Conservation (phyloP, 1,140 invertebrate species). For the Asobara japonica region DNA sequence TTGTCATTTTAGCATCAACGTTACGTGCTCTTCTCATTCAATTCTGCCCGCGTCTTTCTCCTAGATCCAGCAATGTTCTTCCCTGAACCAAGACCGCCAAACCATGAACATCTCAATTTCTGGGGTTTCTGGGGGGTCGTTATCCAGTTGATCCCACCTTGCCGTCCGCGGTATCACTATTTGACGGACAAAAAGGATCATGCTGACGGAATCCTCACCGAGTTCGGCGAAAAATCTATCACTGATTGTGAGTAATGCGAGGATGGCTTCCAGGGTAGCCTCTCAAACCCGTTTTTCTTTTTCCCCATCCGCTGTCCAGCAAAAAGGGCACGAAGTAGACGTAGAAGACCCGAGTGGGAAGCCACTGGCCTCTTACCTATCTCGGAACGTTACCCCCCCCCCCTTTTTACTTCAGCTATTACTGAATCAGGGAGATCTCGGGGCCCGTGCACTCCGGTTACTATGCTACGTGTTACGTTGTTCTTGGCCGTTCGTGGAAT, state of each 20-base stretch:
- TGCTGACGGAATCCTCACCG: too few relatives aligned
- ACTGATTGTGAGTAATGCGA: slow-evolving; percentile 3
- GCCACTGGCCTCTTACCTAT: slow-evolving; percentile 39
- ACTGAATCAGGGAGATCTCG: slow-evolving; percentile 35
- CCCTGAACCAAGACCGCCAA: too few relatives aligned
- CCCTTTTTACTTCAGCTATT: slow-evolving; percentile 12
- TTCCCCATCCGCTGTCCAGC: not conserved
- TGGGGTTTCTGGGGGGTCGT: too few relatives aligned
- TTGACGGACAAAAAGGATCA: not conserved
- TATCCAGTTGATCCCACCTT: too few relatives aligned
- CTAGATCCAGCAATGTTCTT: too few relatives aligned
- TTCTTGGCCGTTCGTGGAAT: slow-evolving; percentile 45
- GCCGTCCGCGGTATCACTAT: too few relatives aligned
- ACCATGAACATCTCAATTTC: too few relatives aligned
- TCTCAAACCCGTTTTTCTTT: not conserved
- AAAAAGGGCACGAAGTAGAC: slow-evolving; percentile 36
- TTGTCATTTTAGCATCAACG: too few relatives aligned
- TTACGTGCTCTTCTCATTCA: too few relatives aligned
- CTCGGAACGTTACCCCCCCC: slow-evolving; percentile 28
- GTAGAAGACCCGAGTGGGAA: slow-evolving; percentile 32
- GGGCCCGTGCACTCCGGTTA: slow-evolving; percentile 19
- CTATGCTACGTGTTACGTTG: slow-evolving; percentile 43
- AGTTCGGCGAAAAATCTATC: not conserved
- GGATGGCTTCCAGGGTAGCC: slow-evolving; percentile 3
- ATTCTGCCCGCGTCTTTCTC: too few relatives aligned